Base-by-base conservation (phyloP, 2,797 vertebrate species). In the Malurus splendens region DNA sequence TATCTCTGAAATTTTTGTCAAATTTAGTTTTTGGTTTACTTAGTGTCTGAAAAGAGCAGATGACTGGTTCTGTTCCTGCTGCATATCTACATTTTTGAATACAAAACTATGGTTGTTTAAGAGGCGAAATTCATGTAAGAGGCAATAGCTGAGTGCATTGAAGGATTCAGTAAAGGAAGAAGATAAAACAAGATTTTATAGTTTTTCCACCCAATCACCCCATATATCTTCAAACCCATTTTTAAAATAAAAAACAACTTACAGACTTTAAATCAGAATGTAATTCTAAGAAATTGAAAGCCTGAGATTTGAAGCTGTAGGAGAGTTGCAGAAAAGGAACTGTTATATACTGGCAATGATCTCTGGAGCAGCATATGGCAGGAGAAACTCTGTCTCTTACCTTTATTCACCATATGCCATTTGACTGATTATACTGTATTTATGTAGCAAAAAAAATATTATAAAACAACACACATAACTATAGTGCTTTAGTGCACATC, bases 311-410 rank as follows among this genome's bases (percentile, higher is more conserved):
- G 61, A 88, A 82, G 30, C n/a, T 80, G 16, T 68, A 54, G 19
- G 25, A 78, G 11, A 85, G 27, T n/a, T 82, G 50, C n/a, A 90
- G 65, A 61, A 81, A 90, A 14, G 20, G 71, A 88, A 33, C 13
- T 68, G 72, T 50, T 89, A 84, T 64, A 67, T 22, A 30, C n/a
- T 93, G 86, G 84, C 86, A 94, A 50, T 65, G 68, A 82, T 89
- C 72, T 86, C 67, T 56, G 59, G 51, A 82, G 73, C 38, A 89
- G 75, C 91, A 95, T 79, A 95, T 91, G 90, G 93, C 55, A 57
- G 50, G 72, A 92, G 48, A 76, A 95, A 84, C 78, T 90, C 73
- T 76, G 56, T 91, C 84, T 95, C 68, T 94, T 95, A 95, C 93
- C 86, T 92, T 94, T 94, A 77, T 55, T 94, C 73, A 78, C 84